Percentiles rank a stretch among this genome's conserved stretches.
phyloP scores from a whole-genome alignment of 2,113 vertebrate species.

The Mugil cephalus region DNA sequence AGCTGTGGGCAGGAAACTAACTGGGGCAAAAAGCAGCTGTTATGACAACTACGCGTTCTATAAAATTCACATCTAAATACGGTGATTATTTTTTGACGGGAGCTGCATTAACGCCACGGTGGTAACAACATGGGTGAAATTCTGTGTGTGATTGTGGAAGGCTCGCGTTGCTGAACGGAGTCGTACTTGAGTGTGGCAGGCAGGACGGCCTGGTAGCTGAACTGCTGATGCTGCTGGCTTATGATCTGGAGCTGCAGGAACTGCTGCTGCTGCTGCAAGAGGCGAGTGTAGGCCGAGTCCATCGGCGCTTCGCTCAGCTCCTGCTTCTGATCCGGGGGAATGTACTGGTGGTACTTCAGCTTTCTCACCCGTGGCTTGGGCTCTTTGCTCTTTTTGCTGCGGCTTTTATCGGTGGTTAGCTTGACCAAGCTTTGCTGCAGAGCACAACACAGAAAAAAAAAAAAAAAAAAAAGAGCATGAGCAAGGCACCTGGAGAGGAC shows the following conservation, averaged over 20 bases:
- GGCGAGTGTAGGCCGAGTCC: constrained; percentile 95
- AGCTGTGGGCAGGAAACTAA: constrained; percentile 47
- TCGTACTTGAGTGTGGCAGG: constrained; percentile 90
- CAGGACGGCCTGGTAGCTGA: constrained; percentile 91
- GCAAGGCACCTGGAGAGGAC: constrained; percentile 43
- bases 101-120: constrained; percentile 1
- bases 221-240: constrained; percentile 96
- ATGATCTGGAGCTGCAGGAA: constrained; percentile 99
- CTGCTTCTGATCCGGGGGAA: constrained; percentile 96
- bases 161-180: constrained; percentile 16
- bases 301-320: constrained; percentile 91
- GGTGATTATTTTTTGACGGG: no score
- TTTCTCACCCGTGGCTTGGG: constrained; percentile 96
- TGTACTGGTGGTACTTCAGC: constrained; percentile 98
- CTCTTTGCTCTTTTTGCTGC: constrained; percentile 96
- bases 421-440: constrained; percentile 93
- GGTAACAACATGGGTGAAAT: not conserved
- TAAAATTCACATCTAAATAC: constrained; percentile 7
- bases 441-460: constrained; percentile 39
- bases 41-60: constrained; percentile 1
- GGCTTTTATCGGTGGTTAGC: constrained; percentile 90
- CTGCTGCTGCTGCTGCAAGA: constrained; percentile 98
- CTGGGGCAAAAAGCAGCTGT: constrained; percentile 57
- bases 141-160: not conserved
- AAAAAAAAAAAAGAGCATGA: no score